A percentile compares a stretch with the other conserved stretches of the same genome.
These are phyloP conservation scores for Dysdera silvatica DNA, from an alignment of 1,140 invertebrate genomes.

Conservation along the genomic window DNA sequence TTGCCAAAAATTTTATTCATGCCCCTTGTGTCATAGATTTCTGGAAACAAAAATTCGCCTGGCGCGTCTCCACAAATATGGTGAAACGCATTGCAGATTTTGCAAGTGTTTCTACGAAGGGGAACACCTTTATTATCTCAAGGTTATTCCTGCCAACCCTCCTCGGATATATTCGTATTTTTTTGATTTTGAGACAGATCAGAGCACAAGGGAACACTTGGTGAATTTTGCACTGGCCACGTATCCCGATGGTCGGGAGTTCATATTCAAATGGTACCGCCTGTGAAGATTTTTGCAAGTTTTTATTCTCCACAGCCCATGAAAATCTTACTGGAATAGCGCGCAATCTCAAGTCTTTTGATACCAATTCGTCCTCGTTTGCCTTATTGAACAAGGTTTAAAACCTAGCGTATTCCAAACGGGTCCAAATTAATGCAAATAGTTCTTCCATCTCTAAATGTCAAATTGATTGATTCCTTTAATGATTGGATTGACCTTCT, in stretches of 20 bases:
- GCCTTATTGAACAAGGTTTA: not conserved
- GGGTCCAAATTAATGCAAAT: conserved; percentile 10
- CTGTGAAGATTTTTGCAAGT: not conserved
- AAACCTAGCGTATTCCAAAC: conserved; percentile 8
- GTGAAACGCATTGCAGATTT: too few relatives aligned
- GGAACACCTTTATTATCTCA: not conserved
- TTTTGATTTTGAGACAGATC: conserved; percentile 2
- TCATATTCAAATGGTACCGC: not conserved
- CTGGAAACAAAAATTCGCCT: too few relatives aligned
- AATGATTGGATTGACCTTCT: too few relatives aligned
- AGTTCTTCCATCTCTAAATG: too few relatives aligned
- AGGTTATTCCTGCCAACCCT: not conserved
- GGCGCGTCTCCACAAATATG: too few relatives aligned
- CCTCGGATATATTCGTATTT: not conserved
- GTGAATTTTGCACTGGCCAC: not conserved
- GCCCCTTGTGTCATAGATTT: too few relatives aligned
- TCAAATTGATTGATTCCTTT: conserved; percentile 6
- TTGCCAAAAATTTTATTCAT: too few relatives aligned
- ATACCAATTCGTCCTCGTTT: not conserved
- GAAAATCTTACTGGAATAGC: not conserved
- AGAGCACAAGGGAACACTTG: not conserved
- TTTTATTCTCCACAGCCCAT: not conserved
- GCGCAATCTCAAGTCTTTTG: not conserved
- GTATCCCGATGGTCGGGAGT: not conserved
- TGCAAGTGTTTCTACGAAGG: too few relatives aligned